These are phyloP conservation scores for Pristionchus mayeri DNA, from an alignment of 2,888 invertebrate genomes.

Conservation along the genomic window DNA sequence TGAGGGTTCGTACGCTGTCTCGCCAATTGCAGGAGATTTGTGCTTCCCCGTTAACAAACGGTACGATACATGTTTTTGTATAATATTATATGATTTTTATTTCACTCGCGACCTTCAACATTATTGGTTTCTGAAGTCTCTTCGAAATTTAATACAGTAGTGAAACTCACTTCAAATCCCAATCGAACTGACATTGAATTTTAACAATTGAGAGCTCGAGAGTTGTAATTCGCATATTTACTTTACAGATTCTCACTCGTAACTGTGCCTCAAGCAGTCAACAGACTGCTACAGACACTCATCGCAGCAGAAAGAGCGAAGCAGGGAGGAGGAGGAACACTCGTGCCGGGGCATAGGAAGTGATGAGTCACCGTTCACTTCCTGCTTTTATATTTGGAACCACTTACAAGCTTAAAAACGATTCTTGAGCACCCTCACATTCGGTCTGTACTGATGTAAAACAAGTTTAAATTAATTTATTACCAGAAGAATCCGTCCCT, in stretches of 20 bases:
- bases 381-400: not conserved
- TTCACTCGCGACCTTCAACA: too few species aligned
- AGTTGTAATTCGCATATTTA: too few species aligned
- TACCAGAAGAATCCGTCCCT: constrained; percentile 1
- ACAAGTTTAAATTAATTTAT: not conserved
- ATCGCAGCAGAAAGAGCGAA: constrained; percentile 54
- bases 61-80: too few species aligned
- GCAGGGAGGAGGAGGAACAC: constrained; percentile 46
- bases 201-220: too few species aligned
- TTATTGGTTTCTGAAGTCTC: too few species aligned
- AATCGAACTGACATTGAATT: too few species aligned
- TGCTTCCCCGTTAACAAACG: constrained; percentile 60
- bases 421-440: too few species aligned
- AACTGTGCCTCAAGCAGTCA: constrained; percentile 73
- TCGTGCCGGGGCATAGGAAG: constrained; percentile 47
- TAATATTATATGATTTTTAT: not conserved
- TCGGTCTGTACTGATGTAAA: too few species aligned
- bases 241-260: constrained; percentile 70
- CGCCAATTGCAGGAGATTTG: constrained; percentile 30
- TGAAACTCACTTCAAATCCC: not conserved
- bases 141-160: not conserved
- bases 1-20: constrained; percentile 51
- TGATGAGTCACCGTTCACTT: not conserved
- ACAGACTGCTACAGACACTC: constrained; percentile 67
- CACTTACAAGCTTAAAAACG: not conserved